Evolutionary conservation across 2,797 vertebrate species (phyloP).

Genomic region (Tachyglossus aculeatus): DNA sequence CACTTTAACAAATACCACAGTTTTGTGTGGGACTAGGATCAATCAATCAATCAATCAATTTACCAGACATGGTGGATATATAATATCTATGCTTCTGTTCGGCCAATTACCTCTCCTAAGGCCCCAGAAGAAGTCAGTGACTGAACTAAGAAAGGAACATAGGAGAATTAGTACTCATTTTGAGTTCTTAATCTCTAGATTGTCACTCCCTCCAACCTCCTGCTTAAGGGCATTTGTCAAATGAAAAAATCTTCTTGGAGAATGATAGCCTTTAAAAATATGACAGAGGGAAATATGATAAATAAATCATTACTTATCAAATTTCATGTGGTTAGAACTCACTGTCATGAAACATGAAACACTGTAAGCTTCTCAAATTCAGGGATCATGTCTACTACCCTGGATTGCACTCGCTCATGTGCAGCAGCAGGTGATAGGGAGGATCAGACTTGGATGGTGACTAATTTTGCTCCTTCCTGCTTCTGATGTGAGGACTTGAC

Average conservation of each 20-base stretch:
- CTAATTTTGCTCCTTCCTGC: no score
- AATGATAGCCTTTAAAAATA: conserved; percentile 29
- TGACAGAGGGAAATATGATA: conserved; percentile 12
- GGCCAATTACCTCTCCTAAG: not conserved
- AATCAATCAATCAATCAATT: no score
- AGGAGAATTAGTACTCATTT: not conserved
- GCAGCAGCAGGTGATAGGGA: no score
- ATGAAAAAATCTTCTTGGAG: conserved; percentile 16
- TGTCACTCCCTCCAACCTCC: not conserved
- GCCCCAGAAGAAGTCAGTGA: not conserved
- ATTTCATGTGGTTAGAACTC: not conserved
- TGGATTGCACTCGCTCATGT: no score
- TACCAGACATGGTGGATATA: no score
- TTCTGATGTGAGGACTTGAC: no score
- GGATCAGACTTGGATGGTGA: no score
- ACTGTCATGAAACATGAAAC: not conserved
- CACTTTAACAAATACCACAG: no score
- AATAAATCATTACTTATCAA: conserved; percentile 9
- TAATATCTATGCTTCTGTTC: not conserved
- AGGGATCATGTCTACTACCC: no score
- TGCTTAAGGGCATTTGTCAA: not conserved
- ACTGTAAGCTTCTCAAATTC: no score
- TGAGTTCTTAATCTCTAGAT: not conserved
- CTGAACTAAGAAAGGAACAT: not conserved
- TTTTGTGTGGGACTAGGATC: no score